A percentile compares a stretch with the other conserved stretches of the same genome.
These are phyloP conservation scores for Chouioia cunea DNA, from an alignment of 2,888 invertebrate genomes.

Conservation along the genomic window DNA sequence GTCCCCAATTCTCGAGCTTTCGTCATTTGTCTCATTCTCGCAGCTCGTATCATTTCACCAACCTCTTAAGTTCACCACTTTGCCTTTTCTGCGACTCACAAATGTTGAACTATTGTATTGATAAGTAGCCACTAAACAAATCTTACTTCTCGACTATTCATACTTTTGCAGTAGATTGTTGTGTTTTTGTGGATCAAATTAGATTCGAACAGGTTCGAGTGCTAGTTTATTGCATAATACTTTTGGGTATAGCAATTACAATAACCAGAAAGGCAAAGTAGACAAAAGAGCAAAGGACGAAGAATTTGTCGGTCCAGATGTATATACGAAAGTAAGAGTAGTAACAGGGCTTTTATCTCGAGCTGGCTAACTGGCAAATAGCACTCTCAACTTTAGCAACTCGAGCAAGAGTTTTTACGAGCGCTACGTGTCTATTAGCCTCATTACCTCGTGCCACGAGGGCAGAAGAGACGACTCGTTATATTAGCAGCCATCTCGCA, in stretches of 20 bases:
- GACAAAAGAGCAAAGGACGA: constrained; percentile 5
- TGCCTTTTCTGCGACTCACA: no score
- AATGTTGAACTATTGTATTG: no score
- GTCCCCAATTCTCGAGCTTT: not conserved
- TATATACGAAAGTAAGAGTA: not conserved
- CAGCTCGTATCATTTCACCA: no score
- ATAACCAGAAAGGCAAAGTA: not conserved
- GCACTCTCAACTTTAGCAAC: constrained; percentile 57
- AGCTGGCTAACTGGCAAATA: constrained; percentile 23
- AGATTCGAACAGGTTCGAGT: no score
- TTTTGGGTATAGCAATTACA: not conserved
- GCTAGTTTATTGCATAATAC: no score
- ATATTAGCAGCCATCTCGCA: constrained; percentile 53
- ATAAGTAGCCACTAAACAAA: no score
- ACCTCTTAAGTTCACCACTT: no score
- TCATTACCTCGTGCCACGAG: constrained; percentile 56
- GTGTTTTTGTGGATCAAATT: no score
- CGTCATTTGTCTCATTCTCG: no score
- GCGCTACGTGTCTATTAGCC: constrained; percentile 65
- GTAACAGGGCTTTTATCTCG: not conserved
- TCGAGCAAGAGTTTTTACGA: constrained; percentile 61
- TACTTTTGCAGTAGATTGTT: no score
- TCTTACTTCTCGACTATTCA: no score
- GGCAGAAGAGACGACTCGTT: constrained; percentile 56
- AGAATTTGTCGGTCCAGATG: constrained; percentile 30